phyloP scores from a whole-genome alignment of 2,888 invertebrate genomes.

The Liopterus haemorrhoidalis region DNA sequence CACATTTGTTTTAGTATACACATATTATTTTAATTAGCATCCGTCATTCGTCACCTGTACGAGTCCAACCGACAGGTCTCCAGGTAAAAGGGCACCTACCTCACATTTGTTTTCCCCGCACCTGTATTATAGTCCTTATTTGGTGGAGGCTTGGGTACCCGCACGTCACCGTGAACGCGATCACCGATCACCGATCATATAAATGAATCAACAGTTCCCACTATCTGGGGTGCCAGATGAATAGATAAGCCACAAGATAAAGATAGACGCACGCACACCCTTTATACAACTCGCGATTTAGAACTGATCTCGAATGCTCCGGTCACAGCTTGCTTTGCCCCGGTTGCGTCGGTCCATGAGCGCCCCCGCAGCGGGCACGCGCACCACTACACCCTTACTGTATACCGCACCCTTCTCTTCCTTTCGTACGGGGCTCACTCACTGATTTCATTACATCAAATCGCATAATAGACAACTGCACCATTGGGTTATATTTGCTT shows the following conservation, averaged over 20 bases:
- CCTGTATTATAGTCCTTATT: no score
- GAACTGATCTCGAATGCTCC: conserved; percentile 10
- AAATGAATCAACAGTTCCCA: conserved; percentile 30
- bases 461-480: conserved; percentile 35
- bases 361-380: conserved; percentile 29
- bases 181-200: no score
- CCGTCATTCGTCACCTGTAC: no score
- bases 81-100: no score
- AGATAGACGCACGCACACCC: neutral
- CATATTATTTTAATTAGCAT: no score
- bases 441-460: conserved; percentile 36
- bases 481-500: conserved; percentile 18
- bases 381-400: conserved; percentile 20
- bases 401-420: neutral
- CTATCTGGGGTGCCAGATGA: conserved; percentile 9
- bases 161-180: conserved; percentile 22
- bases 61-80: no score
- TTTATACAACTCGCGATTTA: neutral
- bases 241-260: neutral
- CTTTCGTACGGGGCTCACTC: conserved; percentile 18
- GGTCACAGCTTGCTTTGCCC: conserved; percentile 29
- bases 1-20: no score
- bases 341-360: conserved; percentile 29
- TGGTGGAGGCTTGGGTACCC: no score
- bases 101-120: no score